Evolutionary conservation across 2,888 invertebrate species (phyloP).

Genomic region (Pyralis farinalis): DNA sequence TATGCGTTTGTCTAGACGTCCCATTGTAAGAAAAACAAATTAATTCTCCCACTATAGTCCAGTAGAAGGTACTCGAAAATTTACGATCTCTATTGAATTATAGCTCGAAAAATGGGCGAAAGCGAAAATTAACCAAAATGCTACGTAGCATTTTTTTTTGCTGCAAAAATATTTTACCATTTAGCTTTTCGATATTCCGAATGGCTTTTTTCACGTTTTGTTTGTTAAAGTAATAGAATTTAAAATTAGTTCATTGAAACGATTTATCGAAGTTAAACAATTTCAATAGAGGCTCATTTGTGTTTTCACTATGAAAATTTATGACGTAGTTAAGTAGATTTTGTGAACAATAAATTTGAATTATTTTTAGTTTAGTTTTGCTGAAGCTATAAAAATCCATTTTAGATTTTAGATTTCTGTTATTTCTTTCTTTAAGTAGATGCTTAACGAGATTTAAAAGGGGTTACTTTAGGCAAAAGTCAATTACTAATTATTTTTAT

Average conservation of each 20-base stretch:
- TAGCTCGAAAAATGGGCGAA: constrained; percentile 46
- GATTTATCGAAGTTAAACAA: constrained; percentile 1
- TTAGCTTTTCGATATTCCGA: constrained; percentile 6
- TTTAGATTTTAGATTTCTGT: too few relatives aligned
- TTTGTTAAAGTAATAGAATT: constrained; percentile 5
- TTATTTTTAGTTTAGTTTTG: too few relatives aligned
- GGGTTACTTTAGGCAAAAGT: too few relatives aligned
- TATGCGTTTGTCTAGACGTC: constrained; percentile 75
- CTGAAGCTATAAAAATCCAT: too few relatives aligned
- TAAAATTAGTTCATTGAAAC: constrained; percentile 11
- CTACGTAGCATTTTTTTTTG: neutral
- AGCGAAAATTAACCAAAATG: constrained; percentile 39
- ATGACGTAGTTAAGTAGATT: too few relatives aligned
- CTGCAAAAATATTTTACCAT: neutral
- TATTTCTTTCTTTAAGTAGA: too few relatives aligned
- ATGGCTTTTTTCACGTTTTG: constrained; percentile 6
- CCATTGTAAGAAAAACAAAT: constrained; percentile 79
- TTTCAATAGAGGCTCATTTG: constrained; percentile 4
- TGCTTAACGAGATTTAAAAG: too few relatives aligned
- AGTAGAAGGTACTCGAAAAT: constrained; percentile 65
- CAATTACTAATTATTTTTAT: too few relatives aligned
- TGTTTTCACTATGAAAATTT: neutral
- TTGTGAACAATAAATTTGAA: too few relatives aligned
- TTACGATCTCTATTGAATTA: constrained; percentile 71
- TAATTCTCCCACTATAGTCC: constrained; percentile 66